Evolutionary conservation across 2,797 vertebrate genomes (phyloP), one percentile per base, ranked within the genome.

Genomic region (Epinephelus awoara): DNA sequence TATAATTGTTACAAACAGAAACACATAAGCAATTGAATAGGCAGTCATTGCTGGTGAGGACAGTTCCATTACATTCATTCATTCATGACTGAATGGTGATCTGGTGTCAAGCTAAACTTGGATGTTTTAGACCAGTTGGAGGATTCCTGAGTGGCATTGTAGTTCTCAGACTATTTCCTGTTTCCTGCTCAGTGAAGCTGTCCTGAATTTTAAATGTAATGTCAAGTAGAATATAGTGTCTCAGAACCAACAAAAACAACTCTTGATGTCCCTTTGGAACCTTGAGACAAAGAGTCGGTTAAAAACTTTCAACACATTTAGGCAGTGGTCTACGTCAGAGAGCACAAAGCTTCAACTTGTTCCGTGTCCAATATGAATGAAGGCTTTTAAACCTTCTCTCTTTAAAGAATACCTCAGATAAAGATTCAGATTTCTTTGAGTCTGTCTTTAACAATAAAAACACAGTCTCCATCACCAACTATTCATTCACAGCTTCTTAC

Each of bases 401-500:
- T 79, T 83, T 81, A 52, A 77, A 72, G 6, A 61, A 49, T 23
- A 11, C n/a, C 19, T 54, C 5, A 13, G 2, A 51, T 38, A 29
- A 25, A 44, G 6, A 19, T 46, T 62, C 23, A 44, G 6, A 19
- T 29, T 58, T 44, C 6, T 65, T 49, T 68, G 40, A 58, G 57
- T 61, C 17, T 3, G 34, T 34, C 34, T 1, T 34, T 73, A 49
- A 12, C 12, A 46, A 49, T 62, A 15, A 47, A 6, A 17, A 18
- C 1, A 47, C 4, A 62, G 19, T 63, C 52, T 75, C 21, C 27
- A 27, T 64, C 8, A 18, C n/a, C 34, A 61, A 6, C 64, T 73
- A 44, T 65, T 75, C 57, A 62, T 49, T 3, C 1, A 64, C 67
- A 63, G 27, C 34, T 34, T 79, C 18, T 44, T 3, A 0, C 17